These are phyloP conservation scores for Gastrophysa polygoni DNA, from an alignment of 2,888 invertebrate genomes.

Conservation along the genomic window DNA sequence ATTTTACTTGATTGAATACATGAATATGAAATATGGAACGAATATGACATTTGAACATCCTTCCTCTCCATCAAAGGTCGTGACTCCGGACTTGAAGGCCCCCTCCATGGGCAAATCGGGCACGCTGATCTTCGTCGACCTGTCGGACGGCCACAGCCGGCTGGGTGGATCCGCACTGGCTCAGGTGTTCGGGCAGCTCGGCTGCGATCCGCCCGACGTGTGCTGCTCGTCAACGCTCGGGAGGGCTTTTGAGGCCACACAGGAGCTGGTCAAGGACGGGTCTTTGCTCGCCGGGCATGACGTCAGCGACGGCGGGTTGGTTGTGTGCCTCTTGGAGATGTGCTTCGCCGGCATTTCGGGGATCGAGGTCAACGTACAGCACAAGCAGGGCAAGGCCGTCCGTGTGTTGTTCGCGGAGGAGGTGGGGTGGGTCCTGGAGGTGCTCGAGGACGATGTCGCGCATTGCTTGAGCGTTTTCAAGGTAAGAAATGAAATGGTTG, in stretches of 20 bases:
- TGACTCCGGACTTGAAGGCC: conserved; percentile 90
- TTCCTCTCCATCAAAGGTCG: conserved; percentile 50
- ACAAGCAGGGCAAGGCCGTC: conserved; percentile 64
- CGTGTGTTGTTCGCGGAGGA: conserved; percentile 84
- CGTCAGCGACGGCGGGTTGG: conserved; percentile 93
- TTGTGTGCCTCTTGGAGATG: conserved; percentile 93
- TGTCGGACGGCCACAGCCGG: conserved; percentile 74
- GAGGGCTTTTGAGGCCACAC: conserved; percentile 82
- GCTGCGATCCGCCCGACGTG: conserved; percentile 77
- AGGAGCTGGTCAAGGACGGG: conserved; percentile 76
- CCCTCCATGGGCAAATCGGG: conserved; percentile 67
- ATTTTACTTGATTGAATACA: too few species aligned
- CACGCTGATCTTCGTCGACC: conserved; percentile 77
- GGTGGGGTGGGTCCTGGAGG: conserved; percentile 84
- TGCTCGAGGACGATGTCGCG: conserved; percentile 62
- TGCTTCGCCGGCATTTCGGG: conserved; percentile 92
- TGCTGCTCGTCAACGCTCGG: conserved; percentile 71
- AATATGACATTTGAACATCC: too few species aligned
- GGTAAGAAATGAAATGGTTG: conserved; percentile 36
- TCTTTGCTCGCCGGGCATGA: conserved; percentile 89
- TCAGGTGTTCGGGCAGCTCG: conserved; percentile 78
- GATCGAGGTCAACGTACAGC: conserved; percentile 67
- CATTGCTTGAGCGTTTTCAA: conserved; percentile 69
- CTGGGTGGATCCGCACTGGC: conserved; percentile 93
- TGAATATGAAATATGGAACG: too few species aligned